Evolutionary conservation across 1,140 invertebrate genomes (phyloP).

Genomic region (Caenorhabditis remanei): DNA sequence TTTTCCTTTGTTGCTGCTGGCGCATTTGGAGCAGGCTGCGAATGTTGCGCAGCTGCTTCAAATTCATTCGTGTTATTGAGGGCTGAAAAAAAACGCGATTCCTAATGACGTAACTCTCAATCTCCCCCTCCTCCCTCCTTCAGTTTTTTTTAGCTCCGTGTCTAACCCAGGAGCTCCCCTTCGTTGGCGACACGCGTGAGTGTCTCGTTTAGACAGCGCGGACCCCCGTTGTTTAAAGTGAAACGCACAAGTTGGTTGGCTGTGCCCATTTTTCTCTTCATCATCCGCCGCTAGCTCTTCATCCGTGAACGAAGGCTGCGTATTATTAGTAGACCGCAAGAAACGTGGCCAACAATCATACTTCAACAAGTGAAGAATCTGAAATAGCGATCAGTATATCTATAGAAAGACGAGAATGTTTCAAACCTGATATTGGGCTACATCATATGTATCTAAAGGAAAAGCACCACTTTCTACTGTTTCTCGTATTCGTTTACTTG

Average conservation of each 20-base stretch:
- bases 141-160: neutral
- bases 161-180: slow-evolving; percentile 8
- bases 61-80: slow-evolving; percentile 54
- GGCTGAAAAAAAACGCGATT: slow-evolving; percentile 34
- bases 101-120: slow-evolving; percentile 36
- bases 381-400: slow-evolving; percentile 12
- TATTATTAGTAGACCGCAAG: slow-evolving; percentile 72
- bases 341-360: slow-evolving; percentile 77
- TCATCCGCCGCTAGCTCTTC: slow-evolving; percentile 64
- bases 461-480: slow-evolving; percentile 69
- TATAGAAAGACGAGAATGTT: neutral
- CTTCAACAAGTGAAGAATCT: slow-evolving; percentile 77
- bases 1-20: slow-evolving; percentile 54
- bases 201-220: neutral
- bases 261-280: slow-evolving; percentile 55
- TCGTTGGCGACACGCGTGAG: neutral
- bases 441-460: slow-evolving; percentile 71
- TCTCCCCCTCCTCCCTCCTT: neutral
- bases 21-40: slow-evolving; percentile 50
- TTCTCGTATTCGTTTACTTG: slow-evolving; percentile 72
- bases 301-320: slow-evolving; percentile 66
- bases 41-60: slow-evolving; percentile 48
- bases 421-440: slow-evolving; percentile 76
- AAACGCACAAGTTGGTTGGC: slow-evolving; percentile 49
- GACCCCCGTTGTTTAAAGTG: slow-evolving; percentile 29